A percentile compares a stretch with the other conserved stretches of the same genome.
Evolutionary conservation across 2,888 invertebrate species (phyloP).

Genomic region (Piscicola geometra): DNA sequence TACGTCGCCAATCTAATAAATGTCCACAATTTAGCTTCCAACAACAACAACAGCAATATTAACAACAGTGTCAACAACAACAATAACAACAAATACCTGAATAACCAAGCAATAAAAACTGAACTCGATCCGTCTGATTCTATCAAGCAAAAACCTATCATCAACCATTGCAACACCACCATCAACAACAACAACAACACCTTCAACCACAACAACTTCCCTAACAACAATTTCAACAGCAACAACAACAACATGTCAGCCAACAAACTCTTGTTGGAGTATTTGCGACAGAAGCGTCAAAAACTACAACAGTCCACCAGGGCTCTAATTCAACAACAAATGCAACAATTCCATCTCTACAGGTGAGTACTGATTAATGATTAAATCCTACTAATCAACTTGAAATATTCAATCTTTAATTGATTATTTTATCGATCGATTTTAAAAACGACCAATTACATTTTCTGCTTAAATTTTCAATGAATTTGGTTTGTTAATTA

Average conservation of each 20-base stretch:
- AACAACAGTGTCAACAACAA: constrained; percentile 4
- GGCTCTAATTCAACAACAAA: not conserved
- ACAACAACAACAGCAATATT: not conserved
- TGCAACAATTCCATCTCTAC: constrained; percentile 9
- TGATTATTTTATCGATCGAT: too few relatives aligned
- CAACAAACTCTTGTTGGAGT: constrained; percentile 6
- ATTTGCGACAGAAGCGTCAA: not conserved
- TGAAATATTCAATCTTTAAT: too few relatives aligned
- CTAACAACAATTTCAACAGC: not conserved
- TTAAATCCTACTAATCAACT: too few relatives aligned
- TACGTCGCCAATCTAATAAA: too few relatives aligned
- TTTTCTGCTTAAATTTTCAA: not conserved
- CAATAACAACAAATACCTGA: not conserved
- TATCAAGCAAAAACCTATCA: not conserved
- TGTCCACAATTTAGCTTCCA: too few relatives aligned
- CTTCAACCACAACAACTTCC: too few relatives aligned
- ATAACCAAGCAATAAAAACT: constrained; percentile 1
- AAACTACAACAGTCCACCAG: not conserved
- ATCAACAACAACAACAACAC: too few relatives aligned
- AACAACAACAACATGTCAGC: not conserved
- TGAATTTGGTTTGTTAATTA: too few relatives aligned
- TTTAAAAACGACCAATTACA: too few relatives aligned
- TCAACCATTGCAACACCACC: not conserved
- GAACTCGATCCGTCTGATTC: not conserved
- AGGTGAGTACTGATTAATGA: not conserved